Evolutionary conservation across 2,113 vertebrate species (phyloP), one percentile per base, ranked within the genome.

Genomic region (Gymnorhina tibicen): DNA sequence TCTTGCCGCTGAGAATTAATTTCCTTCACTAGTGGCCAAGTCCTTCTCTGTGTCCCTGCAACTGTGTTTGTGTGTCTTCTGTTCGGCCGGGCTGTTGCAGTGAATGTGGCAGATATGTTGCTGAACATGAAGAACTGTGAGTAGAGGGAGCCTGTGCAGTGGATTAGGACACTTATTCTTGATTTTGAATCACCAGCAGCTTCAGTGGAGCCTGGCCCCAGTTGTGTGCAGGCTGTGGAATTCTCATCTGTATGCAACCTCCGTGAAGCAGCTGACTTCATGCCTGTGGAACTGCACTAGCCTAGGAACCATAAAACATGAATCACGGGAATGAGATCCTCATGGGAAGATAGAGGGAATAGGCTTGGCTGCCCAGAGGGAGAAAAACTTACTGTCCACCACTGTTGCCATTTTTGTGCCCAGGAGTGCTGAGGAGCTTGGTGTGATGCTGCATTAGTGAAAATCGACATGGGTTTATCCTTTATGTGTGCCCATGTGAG

Each of bases 101-200:
- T 47, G 33, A 30, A 5, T 55, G 0, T 26, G 56, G 56, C 74
- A 68, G 67, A 7, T 3, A 0, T 23, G 32, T 22, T 55, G 73
- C 77, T 70, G 50, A 75, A 26, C 1, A 0, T 10, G 22, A 28
- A 53, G 37, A 30, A 6, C 41, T 2, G 1, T n/a, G 52, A 26
- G 41, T 23, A 8, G 2, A 10, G 42, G 0, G 0, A 75, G 39
- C 41, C 30, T 7, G 6, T 18, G 18, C 18, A 3, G 16, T 44
- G 70, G 24, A 5, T 20, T 24, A 4, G 28, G 49, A 49, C 46
- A 83, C 4, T 1, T 18, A 6, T 10, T 39, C 10, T 39, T 49
- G 16, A 27, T 58, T 91, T 82, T 46, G 59, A 62, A 90, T 87
- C 26, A 1, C 18, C 37, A 85, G 32, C 58, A 53, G 41, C 37